These are phyloP conservation scores for Pangasius larnaudii DNA, from an alignment of 2,797 vertebrate genomes.

Conservation along the genomic window DNA sequence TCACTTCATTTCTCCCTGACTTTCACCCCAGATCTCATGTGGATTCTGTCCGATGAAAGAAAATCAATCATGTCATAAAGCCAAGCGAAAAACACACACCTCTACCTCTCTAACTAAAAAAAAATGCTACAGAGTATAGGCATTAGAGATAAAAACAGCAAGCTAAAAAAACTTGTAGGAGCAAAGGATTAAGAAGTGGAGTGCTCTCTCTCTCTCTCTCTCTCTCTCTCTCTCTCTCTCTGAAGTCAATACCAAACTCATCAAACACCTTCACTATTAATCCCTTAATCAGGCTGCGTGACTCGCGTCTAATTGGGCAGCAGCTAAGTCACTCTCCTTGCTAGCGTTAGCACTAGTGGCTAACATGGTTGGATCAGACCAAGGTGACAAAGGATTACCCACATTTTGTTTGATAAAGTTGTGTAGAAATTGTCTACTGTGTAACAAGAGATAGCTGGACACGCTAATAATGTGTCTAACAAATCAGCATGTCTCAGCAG, in stretches of 20 bases:
- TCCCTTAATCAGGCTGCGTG: slow-evolving; percentile 61
- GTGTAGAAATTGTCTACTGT: not conserved
- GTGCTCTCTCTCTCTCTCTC: slow-evolving; percentile 31
- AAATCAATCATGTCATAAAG: slow-evolving; percentile 68
- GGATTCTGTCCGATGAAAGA: slow-evolving; percentile 59
- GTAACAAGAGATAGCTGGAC: not conserved
- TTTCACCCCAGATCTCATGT: slow-evolving; percentile 45
- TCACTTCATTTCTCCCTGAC: slow-evolving; percentile 40
- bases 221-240: slow-evolving; percentile 4
- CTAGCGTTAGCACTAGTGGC: not conserved
- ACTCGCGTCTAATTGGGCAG: slow-evolving; percentile 58
- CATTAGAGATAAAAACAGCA: slow-evolving; percentile 39
- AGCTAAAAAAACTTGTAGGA: slow-evolving; percentile 20
- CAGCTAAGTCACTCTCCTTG: slow-evolving; percentile 27
- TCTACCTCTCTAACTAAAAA: slow-evolving; percentile 34
- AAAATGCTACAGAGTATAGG: slow-evolving; percentile 28
- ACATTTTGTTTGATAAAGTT: not conserved
- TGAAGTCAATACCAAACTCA: slow-evolving; percentile 63
- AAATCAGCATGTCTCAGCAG: not conserved
- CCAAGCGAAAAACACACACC: slow-evolving; percentile 44
- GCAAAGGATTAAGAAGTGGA: slow-evolving; percentile 44
- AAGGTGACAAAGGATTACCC: not conserved
- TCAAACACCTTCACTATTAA: slow-evolving; percentile 59
- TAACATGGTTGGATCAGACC: not conserved
- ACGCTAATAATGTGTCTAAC: not conserved